These are phyloP conservation scores for Oenanthe oenanthe DNA, from an alignment of 2,113 vertebrate genomes.

Conservation along the genomic window DNA sequence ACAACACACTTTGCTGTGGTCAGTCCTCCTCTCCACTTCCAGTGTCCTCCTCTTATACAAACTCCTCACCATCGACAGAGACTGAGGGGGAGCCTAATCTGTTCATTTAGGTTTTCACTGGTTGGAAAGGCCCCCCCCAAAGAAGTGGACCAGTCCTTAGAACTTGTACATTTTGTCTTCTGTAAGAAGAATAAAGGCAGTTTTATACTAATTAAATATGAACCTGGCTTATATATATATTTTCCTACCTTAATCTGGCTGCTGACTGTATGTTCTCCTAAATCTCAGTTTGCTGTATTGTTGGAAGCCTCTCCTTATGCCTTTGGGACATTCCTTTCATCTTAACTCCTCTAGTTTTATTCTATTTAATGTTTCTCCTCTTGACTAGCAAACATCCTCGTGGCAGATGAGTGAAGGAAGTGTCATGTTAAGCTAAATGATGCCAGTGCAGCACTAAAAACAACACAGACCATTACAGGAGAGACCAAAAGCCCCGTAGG, in stretches of 20 bases:
- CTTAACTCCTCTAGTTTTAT: neutral
- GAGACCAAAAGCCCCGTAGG: neutral
- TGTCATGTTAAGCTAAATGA: slow-evolving; percentile 50
- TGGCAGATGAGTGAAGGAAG: slow-evolving; percentile 6
- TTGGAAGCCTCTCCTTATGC: neutral
- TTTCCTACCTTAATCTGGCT: neutral
- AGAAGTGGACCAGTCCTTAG: neutral
- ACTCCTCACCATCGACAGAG: neutral
- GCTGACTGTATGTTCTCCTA: neutral
- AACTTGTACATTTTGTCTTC: neutral
- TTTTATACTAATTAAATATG: neutral
- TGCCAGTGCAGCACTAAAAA: slow-evolving; percentile 2
- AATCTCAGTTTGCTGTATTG: neutral
- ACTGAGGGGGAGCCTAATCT: neutral
- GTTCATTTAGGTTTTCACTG: neutral
- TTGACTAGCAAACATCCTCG: neutral
- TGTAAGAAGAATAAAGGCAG: neutral
- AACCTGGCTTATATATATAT: neutral
- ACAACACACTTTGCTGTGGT: neutral
- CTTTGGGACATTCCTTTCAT: slow-evolving; percentile 8
- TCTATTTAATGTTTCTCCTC: slow-evolving; percentile 13
- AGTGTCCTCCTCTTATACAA: neutral
- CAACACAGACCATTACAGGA: slow-evolving; percentile 28
- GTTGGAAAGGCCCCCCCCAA: fast-evolving
- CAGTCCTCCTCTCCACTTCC: neutral